Evolutionary conservation across 2,797 vertebrate species (phyloP), one percentile per base, ranked within the genome.

Genomic region (Platalea minor): DNA sequence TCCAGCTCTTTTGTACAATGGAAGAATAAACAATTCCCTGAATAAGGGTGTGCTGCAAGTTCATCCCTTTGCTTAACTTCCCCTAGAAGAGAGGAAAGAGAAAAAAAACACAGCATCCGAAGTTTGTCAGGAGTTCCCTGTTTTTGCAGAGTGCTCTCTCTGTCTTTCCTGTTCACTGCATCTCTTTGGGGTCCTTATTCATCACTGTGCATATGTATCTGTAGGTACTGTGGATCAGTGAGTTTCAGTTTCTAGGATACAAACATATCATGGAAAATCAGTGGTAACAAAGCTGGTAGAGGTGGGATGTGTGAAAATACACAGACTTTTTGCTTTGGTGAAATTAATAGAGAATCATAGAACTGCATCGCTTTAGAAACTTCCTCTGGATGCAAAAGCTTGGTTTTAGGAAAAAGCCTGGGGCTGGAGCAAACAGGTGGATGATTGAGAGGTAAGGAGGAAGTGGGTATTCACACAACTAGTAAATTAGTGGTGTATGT

Each of bases 21-120:
- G 78, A 96, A 95, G 75, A 88, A 83, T 74, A 93, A 95, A 96
- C 88, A 90, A 51, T 76, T 84, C 61, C 45, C 53, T 28, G 79
- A 93, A 75, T 85, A 79, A 96, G 72, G 13, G 54, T 51, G 25
- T 63, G 57, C 69, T 91, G 63, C 84, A 85, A 85, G 77, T 87
- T 79, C 72, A 89, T 69, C 48, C 31, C 51, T 93, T 94, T 89
- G 56, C 50, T 88, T 95, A 83, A 45, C 76, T 83, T 92, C 9
- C n/a, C 26, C 13, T 48, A 75, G 67, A 60, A 59, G 14, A 56
- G 76, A 96, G 33, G 53, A 89, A 93, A 84, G 74, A 91, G 19
- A 89, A 41, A 41, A 41, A 41, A 41, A 41, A 14, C 41, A 46
- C 31, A 76, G 46, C 26, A 24, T 23, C 39, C 21, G 46, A 93